Percentiles rank a stretch among this genome's conserved stretches.
These are phyloP conservation scores for Thymelicus lineola DNA, from an alignment of 2,888 invertebrate species.

Conservation along the genomic window DNA sequence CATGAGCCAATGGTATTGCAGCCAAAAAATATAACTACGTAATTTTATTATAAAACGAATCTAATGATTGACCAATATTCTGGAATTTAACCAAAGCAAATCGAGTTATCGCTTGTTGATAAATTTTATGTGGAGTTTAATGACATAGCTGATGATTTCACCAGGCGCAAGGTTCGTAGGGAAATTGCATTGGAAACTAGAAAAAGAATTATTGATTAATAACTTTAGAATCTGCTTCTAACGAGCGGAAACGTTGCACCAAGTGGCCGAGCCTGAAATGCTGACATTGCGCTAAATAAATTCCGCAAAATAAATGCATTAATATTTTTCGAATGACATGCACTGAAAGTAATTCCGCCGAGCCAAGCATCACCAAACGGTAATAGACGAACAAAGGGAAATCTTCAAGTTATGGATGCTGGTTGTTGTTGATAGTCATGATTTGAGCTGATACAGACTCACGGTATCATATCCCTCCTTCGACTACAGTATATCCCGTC, in stretches of 20 bases:
- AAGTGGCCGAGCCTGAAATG: constrained; percentile 33
- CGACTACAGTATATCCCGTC: constrained; percentile 15
- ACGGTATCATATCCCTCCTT: constrained; percentile 12
- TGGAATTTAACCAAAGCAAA: constrained; percentile 3
- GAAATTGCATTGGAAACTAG: not conserved
- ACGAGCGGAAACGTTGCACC: constrained; percentile 32
- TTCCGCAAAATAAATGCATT: constrained; percentile 31
- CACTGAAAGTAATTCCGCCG: constrained; percentile 32
- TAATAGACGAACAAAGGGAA: constrained; percentile 17
- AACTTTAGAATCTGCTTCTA: constrained; percentile 5
- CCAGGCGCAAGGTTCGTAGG: constrained; percentile 39
- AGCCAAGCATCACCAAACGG: constrained; percentile 37
- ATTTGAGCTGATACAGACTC: constrained; percentile 27
- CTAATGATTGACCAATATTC: constrained; percentile 4
- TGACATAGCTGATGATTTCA: constrained; percentile 31
- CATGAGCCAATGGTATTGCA: constrained; percentile 22
- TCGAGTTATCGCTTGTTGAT: not conserved
- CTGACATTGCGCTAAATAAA: constrained; percentile 30
- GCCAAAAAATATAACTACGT: constrained; percentile 17
- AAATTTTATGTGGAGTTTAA: constrained; percentile 13
- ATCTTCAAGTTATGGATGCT: constrained; percentile 24
- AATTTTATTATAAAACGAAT: not conserved
- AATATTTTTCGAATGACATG: constrained; percentile 27
- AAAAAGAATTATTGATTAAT: not conserved
- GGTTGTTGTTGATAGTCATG: constrained; percentile 12